Evolutionary conservation across 1,140 invertebrate species (phyloP), one percentile per base, ranked within the genome.

Genomic region (Teleogryllus occipitalis): DNA sequence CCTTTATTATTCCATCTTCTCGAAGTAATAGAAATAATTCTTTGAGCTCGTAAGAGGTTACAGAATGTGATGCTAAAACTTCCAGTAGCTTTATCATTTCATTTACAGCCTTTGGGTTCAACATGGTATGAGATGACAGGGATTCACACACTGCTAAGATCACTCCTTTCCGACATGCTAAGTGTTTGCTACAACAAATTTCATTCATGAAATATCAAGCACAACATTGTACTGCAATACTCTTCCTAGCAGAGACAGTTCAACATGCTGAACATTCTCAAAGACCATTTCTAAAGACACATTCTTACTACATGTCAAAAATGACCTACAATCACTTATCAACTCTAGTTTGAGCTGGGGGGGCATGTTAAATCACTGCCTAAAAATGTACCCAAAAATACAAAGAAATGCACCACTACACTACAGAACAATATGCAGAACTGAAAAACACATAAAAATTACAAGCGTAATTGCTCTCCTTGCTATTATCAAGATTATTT

Each of bases 31-130:
- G 83, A 77, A 88, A 88, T 76, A 89, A 82, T 48, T 88, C 86
- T 84, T 91, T 91, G 3, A 92, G 83, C 83, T 91, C 90, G 22
- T 83, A 83, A 0, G 90, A 85, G 22, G 87, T 87, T 78, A 91
- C 88, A 75, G 90, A 91, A 74, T 90, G 85, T 75, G 87, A 88
- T 74, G 89, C 89, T 21, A 91, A 84, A 81, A 85, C 86, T 84
- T 91, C 90, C 49, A 91, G 84, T 14, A 91, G 82, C 80, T 87
- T 87, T 74, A 91, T 88, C 47, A 91, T 82, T 82, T 89, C 87
- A 79, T 87, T 86, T 81, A 86, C 83, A 79, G 87, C 86, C 82
- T 84, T 79, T 82, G 83, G 27, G 82, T 78, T 27, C 83, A 82
- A 77, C 82, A 81, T 82, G 21, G 83, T 82, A 47, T 84, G 82